These are phyloP conservation scores for Piezodorus guildinii DNA, from an alignment of 1,140 invertebrate genomes.

Conservation along the genomic window DNA sequence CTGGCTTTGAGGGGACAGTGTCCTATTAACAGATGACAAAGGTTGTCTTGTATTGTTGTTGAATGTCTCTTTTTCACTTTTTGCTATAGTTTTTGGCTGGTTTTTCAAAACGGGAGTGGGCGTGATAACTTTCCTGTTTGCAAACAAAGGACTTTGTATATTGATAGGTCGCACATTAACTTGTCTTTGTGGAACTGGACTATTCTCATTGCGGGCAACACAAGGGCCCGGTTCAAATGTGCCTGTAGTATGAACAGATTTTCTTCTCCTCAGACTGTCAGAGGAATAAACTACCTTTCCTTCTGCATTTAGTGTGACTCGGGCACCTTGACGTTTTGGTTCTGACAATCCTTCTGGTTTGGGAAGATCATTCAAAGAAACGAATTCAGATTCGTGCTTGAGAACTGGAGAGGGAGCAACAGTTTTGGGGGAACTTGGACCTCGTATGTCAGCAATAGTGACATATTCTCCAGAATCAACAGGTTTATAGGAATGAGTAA, in stretches of 20 bases:
- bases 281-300: slow-evolving; percentile 83
- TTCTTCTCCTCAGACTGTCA: slow-evolving; percentile 68
- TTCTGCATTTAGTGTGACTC: slow-evolving; percentile 74
- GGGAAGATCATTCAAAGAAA: slow-evolving; percentile 61
- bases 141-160: slow-evolving; percentile 18
- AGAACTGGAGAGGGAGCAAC: slow-evolving; percentile 32
- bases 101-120: slow-evolving; percentile 14
- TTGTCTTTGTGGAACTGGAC: slow-evolving; percentile 29
- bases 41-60: not conserved
- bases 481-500: slow-evolving; percentile 25
- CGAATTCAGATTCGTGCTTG: slow-evolving; percentile 54
- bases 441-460: slow-evolving; percentile 67
- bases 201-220: slow-evolving; percentile 24
- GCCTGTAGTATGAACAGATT: slow-evolving; percentile 69
- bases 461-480: slow-evolving; percentile 64
- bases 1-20: slow-evolving; percentile 22
- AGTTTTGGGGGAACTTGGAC: slow-evolving; percentile 45
- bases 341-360: slow-evolving; percentile 30
- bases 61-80: not conserved
- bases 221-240: slow-evolving; percentile 56
- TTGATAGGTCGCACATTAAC: slow-evolving; percentile 29
- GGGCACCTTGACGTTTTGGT: slow-evolving; percentile 48
- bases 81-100: not conserved
- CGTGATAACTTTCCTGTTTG: slow-evolving; percentile 21
- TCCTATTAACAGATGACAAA: slow-evolving; percentile 19